These are phyloP conservation scores for Tineola bisselliella DNA, from an alignment of 2,888 invertebrate species.

Conservation along the genomic window DNA sequence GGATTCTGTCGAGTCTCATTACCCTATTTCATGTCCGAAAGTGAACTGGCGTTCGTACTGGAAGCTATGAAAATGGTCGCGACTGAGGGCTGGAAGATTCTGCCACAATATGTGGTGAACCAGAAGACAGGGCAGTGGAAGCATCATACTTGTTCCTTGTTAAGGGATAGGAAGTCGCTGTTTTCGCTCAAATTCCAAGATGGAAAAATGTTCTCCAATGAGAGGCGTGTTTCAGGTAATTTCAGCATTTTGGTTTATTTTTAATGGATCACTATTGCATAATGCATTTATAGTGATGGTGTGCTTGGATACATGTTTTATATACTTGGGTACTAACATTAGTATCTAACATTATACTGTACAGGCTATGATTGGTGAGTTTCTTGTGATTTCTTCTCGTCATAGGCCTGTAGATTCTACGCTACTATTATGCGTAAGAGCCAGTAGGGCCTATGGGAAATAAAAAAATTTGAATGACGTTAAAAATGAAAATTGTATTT, in stretches of 20 bases:
- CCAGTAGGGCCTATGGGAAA: too few relatives aligned
- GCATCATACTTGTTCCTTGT: constrained; percentile 80
- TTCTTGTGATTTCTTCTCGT: too few relatives aligned
- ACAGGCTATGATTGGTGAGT: too few relatives aligned
- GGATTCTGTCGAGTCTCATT: constrained; percentile 88
- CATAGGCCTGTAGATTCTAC: too few relatives aligned
- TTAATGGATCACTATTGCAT: too few relatives aligned
- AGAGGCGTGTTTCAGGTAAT: constrained; percentile 72
- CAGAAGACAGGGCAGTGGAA: constrained; percentile 91
- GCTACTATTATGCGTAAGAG: too few relatives aligned
- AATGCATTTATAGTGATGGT: too few relatives aligned
- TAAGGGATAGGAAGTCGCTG: constrained; percentile 85
- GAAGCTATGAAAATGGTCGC: constrained; percentile 89
- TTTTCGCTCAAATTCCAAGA: constrained; percentile 78
- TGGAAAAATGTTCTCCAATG: constrained; percentile 79
- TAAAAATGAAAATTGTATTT: neutral
- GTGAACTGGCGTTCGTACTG: constrained; percentile 81
- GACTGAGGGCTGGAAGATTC: constrained; percentile 86
- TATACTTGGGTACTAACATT: too few relatives aligned
- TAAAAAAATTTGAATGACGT: too few relatives aligned
- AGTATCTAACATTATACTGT: too few relatives aligned
- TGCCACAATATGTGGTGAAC: constrained; percentile 89
- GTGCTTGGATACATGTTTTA: too few relatives aligned
- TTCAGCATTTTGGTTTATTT: too few relatives aligned
- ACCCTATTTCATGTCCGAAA: constrained; percentile 84